Percentiles rank a stretch among this genome's conserved stretches.
Conservation (phyloP, 92 coral and sea anemone genomes). For the Phenganax marumi region DNA sequence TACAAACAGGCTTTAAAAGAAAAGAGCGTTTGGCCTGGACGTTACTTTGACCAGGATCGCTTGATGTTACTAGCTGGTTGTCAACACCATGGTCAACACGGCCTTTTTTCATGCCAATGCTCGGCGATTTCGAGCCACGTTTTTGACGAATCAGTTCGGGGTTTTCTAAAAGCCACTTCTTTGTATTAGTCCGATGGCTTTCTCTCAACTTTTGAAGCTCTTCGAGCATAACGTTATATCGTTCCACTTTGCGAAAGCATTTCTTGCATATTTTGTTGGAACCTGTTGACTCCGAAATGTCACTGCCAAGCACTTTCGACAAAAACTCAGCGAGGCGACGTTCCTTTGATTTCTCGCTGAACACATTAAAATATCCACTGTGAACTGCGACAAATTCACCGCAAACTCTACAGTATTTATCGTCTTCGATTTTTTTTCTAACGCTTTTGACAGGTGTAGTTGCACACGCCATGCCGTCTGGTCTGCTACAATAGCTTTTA, state of each 20-base stretch:
- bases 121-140: conserved; percentile 26
- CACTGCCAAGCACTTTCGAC: conserved; percentile 10
- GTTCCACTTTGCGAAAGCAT: conserved; percentile 34
- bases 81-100: no score
- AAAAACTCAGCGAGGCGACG: conserved; percentile 18
- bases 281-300: conserved; percentile 1
- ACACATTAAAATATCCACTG: conserved; percentile 32
- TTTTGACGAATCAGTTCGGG: conserved; percentile 9
- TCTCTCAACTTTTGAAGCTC: conserved; percentile 21
- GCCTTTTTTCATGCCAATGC: conserved; percentile 21
- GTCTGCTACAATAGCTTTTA: background rate
- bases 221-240: conserved; percentile 30
- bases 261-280: conserved; percentile 37
- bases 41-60: background rate
- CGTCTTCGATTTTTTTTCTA: background rate
- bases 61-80: background rate
- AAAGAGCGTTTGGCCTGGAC: background rate
- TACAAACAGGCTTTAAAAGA: background rate
- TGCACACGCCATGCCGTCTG: background rate
- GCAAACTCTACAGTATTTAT: conserved; percentile 25
- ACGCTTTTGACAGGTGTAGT: conserved; percentile 25
- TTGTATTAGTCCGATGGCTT: conserved; percentile 17
- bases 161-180: conserved; percentile 20
- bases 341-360: conserved; percentile 32
- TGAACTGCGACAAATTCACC: conserved; percentile 5